phyloP scores from a whole-genome alignment of 2,888 invertebrate genomes.

The Drosophila histrio region DNA sequence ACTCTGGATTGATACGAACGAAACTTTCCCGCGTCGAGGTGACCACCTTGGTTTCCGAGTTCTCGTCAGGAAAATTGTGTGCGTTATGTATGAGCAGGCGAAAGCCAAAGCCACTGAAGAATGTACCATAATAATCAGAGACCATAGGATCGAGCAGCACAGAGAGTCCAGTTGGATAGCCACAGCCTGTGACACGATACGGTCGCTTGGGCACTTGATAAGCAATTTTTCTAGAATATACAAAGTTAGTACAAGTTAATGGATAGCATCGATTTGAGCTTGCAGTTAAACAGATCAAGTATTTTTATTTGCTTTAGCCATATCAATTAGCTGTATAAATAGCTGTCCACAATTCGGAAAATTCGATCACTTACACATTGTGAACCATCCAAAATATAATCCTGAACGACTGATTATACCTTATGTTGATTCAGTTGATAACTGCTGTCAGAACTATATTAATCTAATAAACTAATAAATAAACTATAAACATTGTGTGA shows the following conservation, averaged over 20 bases:
- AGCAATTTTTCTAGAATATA: slow-evolving; percentile 75
- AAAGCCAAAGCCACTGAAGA: slow-evolving; percentile 87
- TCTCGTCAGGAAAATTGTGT: slow-evolving; percentile 87
- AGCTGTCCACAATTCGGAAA: too few relatives aligned
- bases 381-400: too few relatives aligned
- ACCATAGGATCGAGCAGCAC: slow-evolving; percentile 86
- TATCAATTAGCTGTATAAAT: too few relatives aligned
- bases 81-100: slow-evolving; percentile 88
- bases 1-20: slow-evolving; percentile 87
- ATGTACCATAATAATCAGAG: slow-evolving; percentile 87
- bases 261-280: neutral
- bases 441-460: too few relatives aligned
- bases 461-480: too few relatives aligned
- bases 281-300: too few relatives aligned
- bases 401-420: too few relatives aligned
- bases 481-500: too few relatives aligned
- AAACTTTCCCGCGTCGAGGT: slow-evolving; percentile 86
- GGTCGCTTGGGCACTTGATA: slow-evolving; percentile 84
- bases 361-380: too few relatives aligned
- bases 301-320: too few relatives aligned
- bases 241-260: neutral
- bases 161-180: slow-evolving; percentile 88
- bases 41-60: slow-evolving; percentile 86
- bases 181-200: slow-evolving; percentile 88
- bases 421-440: too few relatives aligned